phyloP scores from a whole-genome alignment of 2,113 vertebrate genomes.

The Lycocorax pyrrhopterus region DNA sequence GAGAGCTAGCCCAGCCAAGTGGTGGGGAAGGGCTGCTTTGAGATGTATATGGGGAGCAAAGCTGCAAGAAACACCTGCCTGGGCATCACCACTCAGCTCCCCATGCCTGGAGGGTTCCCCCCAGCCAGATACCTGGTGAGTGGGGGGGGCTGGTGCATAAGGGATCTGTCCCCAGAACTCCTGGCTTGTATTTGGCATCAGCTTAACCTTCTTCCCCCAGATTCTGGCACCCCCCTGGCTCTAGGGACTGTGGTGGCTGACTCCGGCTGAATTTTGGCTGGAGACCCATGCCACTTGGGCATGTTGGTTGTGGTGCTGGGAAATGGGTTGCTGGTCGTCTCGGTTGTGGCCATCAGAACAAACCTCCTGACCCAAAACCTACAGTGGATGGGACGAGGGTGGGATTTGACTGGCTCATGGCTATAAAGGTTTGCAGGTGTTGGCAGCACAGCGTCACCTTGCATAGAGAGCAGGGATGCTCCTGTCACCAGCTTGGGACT shows the following conservation, averaged over 20 bases:
- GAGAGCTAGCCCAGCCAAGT: not conserved
- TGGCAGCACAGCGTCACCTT: not conserved
- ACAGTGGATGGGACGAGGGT: not conserved
- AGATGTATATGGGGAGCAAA: not conserved
- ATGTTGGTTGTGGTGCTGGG: not conserved
- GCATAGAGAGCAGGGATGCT: not conserved
- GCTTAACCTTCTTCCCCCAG: not conserved
- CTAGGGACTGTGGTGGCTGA: not conserved
- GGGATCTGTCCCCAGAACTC: not conserved
- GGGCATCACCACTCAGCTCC: not conserved
- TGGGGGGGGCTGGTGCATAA: not conserved
- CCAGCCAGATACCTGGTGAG: not conserved
- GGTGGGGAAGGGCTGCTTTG: constrained; percentile 6
- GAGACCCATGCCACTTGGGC: rapidly evolving
- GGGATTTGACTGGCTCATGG: not conserved
- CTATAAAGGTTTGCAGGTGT: constrained; percentile 1
- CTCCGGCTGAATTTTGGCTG: not conserved
- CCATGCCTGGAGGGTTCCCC: not conserved
- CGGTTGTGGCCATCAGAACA: not conserved
- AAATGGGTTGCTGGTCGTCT: not conserved
- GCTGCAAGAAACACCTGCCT: not conserved
- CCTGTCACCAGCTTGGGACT: not conserved
- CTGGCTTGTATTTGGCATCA: constrained; percentile 3
- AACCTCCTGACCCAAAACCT: not conserved
- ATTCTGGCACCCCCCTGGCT: not conserved